These are phyloP conservation scores for Willowsia nigromaculata DNA, from an alignment of 2,888 invertebrate species.

Conservation along the genomic window DNA sequence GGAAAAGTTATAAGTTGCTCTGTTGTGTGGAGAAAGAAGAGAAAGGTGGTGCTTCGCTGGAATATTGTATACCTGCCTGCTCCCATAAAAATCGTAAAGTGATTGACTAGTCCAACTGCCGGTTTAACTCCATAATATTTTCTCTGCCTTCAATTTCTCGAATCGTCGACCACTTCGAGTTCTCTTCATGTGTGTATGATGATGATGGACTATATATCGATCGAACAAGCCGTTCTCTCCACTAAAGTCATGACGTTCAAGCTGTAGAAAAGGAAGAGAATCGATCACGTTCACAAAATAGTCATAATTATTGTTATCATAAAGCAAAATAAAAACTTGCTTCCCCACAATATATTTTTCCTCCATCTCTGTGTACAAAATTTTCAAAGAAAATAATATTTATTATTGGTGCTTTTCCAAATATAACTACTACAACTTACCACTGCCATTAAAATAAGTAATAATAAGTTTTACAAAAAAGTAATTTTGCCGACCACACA, in stretches of 20 bases:
- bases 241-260: background rate
- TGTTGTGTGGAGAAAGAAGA: background rate
- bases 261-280: background rate
- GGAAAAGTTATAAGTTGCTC: background rate
- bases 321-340: background rate
- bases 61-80: background rate
- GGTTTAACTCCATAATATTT: constrained; percentile 23
- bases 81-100: background rate
- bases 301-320: background rate
- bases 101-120: constrained; percentile 36
- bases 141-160: constrained; percentile 12
- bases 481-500: constrained; percentile 41
- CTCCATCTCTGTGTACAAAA: constrained; percentile 30
- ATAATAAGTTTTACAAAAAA: background rate
- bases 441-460: constrained; percentile 54
- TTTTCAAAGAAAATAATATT: background rate
- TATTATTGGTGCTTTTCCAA: constrained; percentile 37
- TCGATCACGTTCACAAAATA: background rate
- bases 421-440: background rate
- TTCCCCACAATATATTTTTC: background rate
- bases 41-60: constrained; percentile 34
- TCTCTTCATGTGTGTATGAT: background rate
- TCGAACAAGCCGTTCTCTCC: constrained; percentile 23
- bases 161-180: constrained; percentile 26
- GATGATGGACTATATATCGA: constrained; percentile 16